Conservation (phyloP, 1,140 invertebrate genomes). For the Stegodyphus mimosarum region DNA sequence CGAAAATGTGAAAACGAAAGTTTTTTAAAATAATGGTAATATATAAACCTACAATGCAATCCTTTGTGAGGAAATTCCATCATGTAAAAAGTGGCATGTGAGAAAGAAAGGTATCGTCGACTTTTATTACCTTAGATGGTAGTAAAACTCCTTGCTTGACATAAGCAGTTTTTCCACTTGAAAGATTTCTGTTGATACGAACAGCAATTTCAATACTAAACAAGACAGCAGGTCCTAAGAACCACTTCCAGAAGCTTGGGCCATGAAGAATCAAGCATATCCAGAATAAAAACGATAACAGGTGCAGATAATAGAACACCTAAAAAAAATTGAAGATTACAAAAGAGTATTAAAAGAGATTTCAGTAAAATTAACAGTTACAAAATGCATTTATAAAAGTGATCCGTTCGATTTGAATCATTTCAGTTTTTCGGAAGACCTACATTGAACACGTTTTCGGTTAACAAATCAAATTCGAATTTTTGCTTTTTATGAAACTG, state of each 20-base stretch:
- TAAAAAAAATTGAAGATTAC: conserved; percentile 66
- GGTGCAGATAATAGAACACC: conserved; percentile 96
- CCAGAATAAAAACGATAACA: conserved; percentile 91
- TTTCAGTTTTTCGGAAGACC: no score
- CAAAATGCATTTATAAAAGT: no score
- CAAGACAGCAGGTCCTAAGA: conserved; percentile 82
- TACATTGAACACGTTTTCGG: no score
- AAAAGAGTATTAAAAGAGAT: no score
- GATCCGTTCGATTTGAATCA: no score
- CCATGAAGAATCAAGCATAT: conserved; percentile 86
- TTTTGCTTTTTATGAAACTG: no score
- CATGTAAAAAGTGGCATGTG: not conserved
- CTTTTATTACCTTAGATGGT: conserved; percentile 77
- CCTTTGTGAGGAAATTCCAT: no score
- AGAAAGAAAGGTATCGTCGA: conserved; percentile 74
- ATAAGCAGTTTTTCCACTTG: conserved; percentile 71
- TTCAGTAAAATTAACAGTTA: no score
- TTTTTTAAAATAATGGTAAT: no score
- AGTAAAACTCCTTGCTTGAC: conserved; percentile 86
- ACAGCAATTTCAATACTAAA: conserved; percentile 83
- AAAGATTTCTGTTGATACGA: conserved; percentile 71
- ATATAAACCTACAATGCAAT: no score
- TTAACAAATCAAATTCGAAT: no score
- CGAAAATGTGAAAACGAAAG: no score
- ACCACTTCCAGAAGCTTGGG: conserved; percentile 97